Conservation (phyloP, 2,888 invertebrate genomes). For the Stenolophus ochropezus region DNA sequence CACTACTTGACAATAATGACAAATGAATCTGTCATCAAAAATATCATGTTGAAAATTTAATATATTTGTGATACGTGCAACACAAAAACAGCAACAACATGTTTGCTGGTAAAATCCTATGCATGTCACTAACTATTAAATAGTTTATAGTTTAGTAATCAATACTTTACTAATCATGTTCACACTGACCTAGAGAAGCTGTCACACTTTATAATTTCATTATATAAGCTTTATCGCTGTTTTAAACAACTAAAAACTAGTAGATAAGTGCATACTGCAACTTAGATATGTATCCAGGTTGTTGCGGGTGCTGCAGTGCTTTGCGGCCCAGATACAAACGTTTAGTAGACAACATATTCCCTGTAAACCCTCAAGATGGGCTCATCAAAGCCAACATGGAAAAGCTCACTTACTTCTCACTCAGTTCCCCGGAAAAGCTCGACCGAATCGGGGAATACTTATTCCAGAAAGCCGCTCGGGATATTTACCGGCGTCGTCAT, state of each 20-base stretch:
- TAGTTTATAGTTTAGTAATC: constrained; percentile 5
- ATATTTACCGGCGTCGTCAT: constrained; percentile 90
- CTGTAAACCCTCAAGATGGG: constrained; percentile 95
- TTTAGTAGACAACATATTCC: constrained; percentile 98
- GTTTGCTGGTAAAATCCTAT: constrained; percentile 41
- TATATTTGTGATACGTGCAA: constrained; percentile 19
- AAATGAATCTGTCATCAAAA: constrained; percentile 24
- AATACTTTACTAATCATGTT: background rate
- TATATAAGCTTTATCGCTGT: constrained; percentile 1
- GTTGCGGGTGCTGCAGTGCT: constrained; percentile 95
- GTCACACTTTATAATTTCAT: background rate
- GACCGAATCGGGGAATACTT: constrained; percentile 99
- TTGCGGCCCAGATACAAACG: constrained; percentile 96
- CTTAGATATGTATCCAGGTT: constrained; percentile 79
- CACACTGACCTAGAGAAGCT: constrained; percentile 3
- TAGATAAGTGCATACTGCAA: too few relatives aligned
- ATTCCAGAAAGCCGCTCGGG: constrained; percentile 91
- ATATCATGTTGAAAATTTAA: constrained; percentile 17
- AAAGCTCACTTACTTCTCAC: constrained; percentile 97
- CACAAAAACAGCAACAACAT: constrained; percentile 34
- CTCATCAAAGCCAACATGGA: constrained; percentile 99
- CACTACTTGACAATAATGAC: background rate
- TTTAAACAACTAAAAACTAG: too few relatives aligned
- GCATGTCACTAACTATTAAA: background rate
- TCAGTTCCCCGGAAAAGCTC: constrained; percentile 97